Evolutionary conservation across 2,113 vertebrate genomes (phyloP).

Genomic region (Galemys pyrenaicus): DNA sequence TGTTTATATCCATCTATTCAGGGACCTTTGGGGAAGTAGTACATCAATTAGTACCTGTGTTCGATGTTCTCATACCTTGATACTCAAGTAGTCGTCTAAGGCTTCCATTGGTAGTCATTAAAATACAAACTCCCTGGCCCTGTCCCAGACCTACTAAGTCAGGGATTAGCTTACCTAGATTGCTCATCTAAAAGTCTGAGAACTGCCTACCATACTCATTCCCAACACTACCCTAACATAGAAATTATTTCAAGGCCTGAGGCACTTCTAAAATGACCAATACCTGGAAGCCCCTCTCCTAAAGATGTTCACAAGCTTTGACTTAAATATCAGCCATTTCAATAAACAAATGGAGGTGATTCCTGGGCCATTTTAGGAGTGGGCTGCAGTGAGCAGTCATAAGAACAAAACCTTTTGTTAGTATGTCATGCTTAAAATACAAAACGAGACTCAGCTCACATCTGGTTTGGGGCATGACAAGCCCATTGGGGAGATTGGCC

Average conservation of each 20-base stretch:
- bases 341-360: no score
- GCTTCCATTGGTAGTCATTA: not conserved
- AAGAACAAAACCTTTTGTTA: no score
- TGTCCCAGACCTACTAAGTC: not conserved
- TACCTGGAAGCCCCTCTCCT: not conserved
- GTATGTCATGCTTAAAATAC: no score
- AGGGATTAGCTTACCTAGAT: not conserved
- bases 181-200: not conserved
- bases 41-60: not conserved
- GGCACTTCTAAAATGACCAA: not conserved
- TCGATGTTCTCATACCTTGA: not conserved
- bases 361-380: no score
- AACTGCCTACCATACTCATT: not conserved
- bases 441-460: no score
- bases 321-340: not conserved
- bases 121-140: not conserved
- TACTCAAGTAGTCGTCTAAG: not conserved
- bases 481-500: no score
- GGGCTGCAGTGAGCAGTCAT: no score
- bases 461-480: no score
- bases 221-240: not conserved
- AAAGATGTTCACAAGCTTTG: conserved; percentile 6
- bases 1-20: not conserved
- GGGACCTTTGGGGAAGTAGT: not conserved
- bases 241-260: not conserved